Conservation (phyloP, 2,797 vertebrate species). For the Pteropus rufus region DNA sequence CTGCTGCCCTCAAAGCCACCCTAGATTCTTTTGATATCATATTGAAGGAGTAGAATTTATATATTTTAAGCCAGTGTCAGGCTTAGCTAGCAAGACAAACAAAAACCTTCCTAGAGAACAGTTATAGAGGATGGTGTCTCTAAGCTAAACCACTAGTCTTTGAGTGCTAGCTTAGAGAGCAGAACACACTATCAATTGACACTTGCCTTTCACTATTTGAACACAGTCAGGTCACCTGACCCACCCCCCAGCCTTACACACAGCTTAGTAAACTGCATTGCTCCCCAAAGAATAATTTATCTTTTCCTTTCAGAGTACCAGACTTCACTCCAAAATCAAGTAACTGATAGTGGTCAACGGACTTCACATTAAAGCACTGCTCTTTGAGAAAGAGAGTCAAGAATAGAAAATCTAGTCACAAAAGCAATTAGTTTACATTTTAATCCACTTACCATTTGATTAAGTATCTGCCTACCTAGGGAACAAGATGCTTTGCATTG, state of each 20-base stretch:
- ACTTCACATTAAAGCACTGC: constrained; percentile 29
- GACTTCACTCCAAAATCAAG: constrained; percentile 65
- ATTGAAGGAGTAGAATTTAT: neutral
- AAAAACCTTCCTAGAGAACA: neutral
- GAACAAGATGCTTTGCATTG: neutral
- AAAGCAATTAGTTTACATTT: neutral
- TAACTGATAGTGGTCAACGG: constrained; percentile 31
- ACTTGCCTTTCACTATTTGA: constrained; percentile 68
- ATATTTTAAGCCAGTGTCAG: neutral
- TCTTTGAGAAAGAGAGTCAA: neutral
- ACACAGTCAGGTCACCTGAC: constrained; percentile 65
- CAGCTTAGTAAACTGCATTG: constrained; percentile 72
- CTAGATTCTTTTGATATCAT: neutral
- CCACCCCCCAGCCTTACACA: constrained; percentile 56
- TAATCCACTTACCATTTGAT: neutral
- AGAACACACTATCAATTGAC: constrained; percentile 60
- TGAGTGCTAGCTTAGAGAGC: constrained; percentile 23
- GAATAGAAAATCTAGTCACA: neutral
- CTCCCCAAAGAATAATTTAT: constrained; percentile 77
- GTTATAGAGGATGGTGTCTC: neutral
- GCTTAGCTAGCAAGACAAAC: neutral
- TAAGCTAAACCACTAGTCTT: neutral
- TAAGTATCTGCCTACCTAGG: neutral
- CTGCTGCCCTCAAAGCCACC: neutral
- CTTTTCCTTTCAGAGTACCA: constrained; percentile 55